A percentile compares a stretch with the other conserved stretches of the same genome.
Evolutionary conservation across 2,888 invertebrate genomes (phyloP).

Genomic region (Alitta virens): DNA sequence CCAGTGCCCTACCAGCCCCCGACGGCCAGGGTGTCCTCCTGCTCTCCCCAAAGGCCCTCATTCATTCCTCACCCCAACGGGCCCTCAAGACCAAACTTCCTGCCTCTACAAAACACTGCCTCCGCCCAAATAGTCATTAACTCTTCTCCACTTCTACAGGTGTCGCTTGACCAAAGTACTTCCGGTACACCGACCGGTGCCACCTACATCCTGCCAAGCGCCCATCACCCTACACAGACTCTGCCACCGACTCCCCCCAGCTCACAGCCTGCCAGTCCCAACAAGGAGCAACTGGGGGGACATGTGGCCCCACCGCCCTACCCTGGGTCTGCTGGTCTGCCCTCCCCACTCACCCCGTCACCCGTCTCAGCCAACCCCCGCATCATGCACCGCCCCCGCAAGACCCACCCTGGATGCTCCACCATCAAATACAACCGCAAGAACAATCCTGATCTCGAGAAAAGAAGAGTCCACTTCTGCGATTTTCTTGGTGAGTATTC

Average conservation of each 20-base stretch:
- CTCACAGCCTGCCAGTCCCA: constrained; percentile 9
- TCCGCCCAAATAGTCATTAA: no score
- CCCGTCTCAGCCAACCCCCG: constrained; percentile 3
- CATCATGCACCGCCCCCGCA: constrained; percentile 30
- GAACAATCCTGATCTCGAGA: constrained; percentile 95
- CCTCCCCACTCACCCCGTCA: neutral
- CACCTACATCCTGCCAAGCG: neutral
- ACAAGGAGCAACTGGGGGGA: neutral
- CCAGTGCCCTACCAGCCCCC: no score
- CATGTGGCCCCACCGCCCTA: neutral
- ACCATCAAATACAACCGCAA: constrained; percentile 80
- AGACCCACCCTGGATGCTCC: constrained; percentile 55
- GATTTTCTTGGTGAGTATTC: constrained; percentile 70
- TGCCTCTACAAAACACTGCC: no score
- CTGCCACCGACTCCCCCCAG: constrained; percentile 13
- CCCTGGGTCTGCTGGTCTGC: neutral
- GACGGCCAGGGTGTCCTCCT: no score
- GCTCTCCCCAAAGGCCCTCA: no score
- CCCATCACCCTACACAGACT: no score
- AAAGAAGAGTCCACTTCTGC: constrained; percentile 92
- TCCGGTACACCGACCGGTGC: neutral
- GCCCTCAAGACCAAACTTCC: no score
- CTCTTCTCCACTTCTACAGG: no score
- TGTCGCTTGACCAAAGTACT: no score
- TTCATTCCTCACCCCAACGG: no score